Evolutionary conservation across 2,888 invertebrate species (phyloP).

Genomic region (Cheilosia urbana): DNA sequence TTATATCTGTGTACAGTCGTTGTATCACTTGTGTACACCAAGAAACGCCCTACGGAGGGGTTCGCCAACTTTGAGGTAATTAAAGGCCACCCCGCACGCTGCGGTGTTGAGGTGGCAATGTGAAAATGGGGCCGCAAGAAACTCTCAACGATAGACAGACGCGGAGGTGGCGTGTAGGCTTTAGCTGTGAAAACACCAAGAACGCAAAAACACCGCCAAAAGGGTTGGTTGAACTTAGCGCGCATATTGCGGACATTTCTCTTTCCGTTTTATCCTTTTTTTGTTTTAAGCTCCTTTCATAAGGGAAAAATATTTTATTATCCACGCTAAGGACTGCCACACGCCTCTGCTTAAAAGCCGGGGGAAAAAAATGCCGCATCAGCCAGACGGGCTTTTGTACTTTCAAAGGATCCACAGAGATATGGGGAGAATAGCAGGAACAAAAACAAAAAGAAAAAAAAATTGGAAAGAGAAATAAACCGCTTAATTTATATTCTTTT

Average conservation of each 20-base stretch:
- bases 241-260: constrained; percentile 41
- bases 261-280: constrained; percentile 15
- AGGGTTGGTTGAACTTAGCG: constrained; percentile 56
- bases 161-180: neutral
- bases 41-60: constrained; percentile 12
- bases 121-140: constrained; percentile 7
- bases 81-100: constrained; percentile 46
- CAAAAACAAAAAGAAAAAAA: neutral
- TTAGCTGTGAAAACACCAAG: neutral
- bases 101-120: constrained; percentile 15
- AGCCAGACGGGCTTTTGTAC: constrained; percentile 44
- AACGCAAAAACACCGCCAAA: constrained; percentile 10
- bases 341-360: constrained; percentile 36
- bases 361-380: constrained; percentile 54
- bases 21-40: neutral
- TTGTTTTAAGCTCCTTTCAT: constrained; percentile 3
- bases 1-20: constrained; percentile 33
- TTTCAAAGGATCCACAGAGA: constrained; percentile 36
- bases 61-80: constrained; percentile 65
- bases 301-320: constrained; percentile 39
- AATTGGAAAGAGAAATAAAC: neutral
- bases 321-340: constrained; percentile 27
- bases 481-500: constrained; percentile 59
- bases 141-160: constrained; percentile 22
- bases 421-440: constrained; percentile 6